Conservation (phyloP, 2,113 vertebrate species). For the Myotis yumanensis region DNA sequence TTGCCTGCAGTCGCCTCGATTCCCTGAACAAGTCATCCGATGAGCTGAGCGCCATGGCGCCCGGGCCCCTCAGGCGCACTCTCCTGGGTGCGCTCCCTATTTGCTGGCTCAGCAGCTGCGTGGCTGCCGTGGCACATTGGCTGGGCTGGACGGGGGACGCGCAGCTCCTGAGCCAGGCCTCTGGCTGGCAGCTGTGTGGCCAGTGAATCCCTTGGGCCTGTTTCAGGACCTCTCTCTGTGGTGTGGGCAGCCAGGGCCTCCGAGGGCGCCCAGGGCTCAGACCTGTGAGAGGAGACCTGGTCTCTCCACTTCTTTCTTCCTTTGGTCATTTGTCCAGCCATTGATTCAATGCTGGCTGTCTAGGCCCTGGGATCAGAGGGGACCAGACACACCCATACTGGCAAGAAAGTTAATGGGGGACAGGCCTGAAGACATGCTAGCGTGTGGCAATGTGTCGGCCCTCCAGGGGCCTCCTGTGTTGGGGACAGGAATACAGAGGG, state of each 20-base stretch:
- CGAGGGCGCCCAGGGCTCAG: not conserved
- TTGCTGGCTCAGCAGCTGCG: not conserved
- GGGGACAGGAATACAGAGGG: not conserved
- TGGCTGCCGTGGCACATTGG: not conserved
- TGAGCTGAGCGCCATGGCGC: rapidly evolving
- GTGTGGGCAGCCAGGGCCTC: not conserved
- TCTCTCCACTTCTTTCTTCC: not conserved
- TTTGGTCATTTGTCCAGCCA: not conserved
- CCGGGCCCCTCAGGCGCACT: not conserved
- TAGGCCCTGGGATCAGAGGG: not conserved
- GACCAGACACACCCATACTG: not conserved
- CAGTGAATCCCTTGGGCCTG: not conserved
- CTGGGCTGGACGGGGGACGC: not conserved
- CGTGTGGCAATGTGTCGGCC: not conserved
- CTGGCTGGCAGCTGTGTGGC: not conserved
- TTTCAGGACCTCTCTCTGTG: no score
- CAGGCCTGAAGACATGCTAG: not conserved
- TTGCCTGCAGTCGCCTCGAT: not conserved
- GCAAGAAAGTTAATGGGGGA: not conserved
- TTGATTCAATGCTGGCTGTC: rapidly evolving
- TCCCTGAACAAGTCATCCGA: not conserved
- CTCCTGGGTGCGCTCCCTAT: not conserved
- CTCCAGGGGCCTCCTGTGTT: not conserved
- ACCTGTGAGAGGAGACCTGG: not conserved
- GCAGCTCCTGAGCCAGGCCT: not conserved